phyloP scores from a whole-genome alignment of 1,140 invertebrate species.

The Grapholita molesta region DNA sequence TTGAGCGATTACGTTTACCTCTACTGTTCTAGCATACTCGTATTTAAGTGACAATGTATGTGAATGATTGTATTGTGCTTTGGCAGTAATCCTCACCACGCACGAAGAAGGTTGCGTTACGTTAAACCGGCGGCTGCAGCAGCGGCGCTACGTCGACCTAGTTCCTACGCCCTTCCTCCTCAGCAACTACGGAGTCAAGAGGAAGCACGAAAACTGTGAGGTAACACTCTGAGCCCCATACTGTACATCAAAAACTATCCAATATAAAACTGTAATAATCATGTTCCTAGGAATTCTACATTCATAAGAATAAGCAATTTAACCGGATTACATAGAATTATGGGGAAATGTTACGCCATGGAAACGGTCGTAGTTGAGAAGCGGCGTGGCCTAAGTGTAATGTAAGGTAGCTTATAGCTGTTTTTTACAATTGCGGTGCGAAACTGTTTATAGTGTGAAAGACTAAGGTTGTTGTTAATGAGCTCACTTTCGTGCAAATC shows the following conservation, averaged over 20 bases:
- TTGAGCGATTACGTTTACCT: background rate
- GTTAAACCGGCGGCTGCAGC: slow-evolving; percentile 35
- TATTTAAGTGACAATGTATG: background rate
- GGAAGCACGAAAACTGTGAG: slow-evolving; percentile 50
- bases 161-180: slow-evolving; percentile 72
- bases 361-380: background rate
- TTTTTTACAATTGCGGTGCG: background rate
- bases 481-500: background rate
- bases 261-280: background rate
- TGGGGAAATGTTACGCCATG: background rate
- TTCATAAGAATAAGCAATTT: slow-evolving; percentile 13
- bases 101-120: slow-evolving; percentile 39
- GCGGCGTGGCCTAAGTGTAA: background rate
- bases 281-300: slow-evolving; percentile 15
- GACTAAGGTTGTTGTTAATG: background rate
- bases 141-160: slow-evolving; percentile 50
- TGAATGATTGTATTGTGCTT: background rate
- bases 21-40: background rate
- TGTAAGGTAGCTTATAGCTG: background rate
- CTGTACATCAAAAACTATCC: background rate
- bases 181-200: slow-evolving; percentile 59
- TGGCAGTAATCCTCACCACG: slow-evolving; percentile 37
- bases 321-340: background rate
- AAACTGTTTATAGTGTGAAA: background rate
- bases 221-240: slow-evolving; percentile 48